Percentiles rank a stretch among this genome's conserved stretches.
Conservation (phyloP, 1,140 invertebrate species). For the Solenopsis fugax region DNA sequence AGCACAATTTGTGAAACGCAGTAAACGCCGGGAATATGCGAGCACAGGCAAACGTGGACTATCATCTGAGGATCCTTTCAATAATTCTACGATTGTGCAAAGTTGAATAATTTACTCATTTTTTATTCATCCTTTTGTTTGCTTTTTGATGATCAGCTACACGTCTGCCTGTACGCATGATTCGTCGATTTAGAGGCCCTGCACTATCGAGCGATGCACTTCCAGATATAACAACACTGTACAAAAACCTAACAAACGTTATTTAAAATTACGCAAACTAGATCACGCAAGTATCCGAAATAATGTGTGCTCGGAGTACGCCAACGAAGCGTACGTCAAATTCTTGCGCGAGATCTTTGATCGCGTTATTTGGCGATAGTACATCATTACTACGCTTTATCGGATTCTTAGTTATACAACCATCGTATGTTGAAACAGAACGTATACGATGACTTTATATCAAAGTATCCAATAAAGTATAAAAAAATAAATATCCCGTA, state of each 20-base stretch:
- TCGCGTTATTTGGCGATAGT: neutral
- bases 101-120: neutral
- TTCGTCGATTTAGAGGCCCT: slow-evolving; percentile 43
- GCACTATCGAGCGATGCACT: slow-evolving; percentile 44
- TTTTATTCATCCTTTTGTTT: no score
- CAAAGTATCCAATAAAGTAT: neutral
- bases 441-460: neutral
- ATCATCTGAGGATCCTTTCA: neutral
- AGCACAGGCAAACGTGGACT: neutral
- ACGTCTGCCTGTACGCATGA: slow-evolving; percentile 11
- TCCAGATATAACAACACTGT: slow-evolving; percentile 45
- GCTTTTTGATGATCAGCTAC: neutral
- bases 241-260: slow-evolving; percentile 40
- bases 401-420: neutral
- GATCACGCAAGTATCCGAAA: slow-evolving; percentile 30
- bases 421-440: neutral
- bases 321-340: slow-evolving; percentile 14
- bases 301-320: slow-evolving; percentile 12
- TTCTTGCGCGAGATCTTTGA: slow-evolving; percentile 26
- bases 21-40: slow-evolving; percentile 42
- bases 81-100: neutral
- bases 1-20: slow-evolving; percentile 63
- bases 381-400: neutral
- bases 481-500: slow-evolving; percentile 42
- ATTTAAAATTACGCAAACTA: slow-evolving; percentile 34